Conservation (phyloP, 2,888 invertebrate species). For the Euplagia quadripunctaria region DNA sequence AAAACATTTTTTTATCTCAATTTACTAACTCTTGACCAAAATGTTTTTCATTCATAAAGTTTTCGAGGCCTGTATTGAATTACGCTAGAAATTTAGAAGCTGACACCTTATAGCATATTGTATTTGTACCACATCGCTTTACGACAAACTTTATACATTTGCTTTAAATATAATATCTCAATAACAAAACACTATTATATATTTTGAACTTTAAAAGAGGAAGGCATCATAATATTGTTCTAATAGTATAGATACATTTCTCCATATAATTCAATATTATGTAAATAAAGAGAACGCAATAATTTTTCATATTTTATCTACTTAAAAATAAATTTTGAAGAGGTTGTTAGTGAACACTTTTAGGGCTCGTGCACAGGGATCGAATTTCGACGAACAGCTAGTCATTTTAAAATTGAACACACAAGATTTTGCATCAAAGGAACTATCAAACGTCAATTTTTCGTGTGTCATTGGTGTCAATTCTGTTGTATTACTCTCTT, state of each 20-base stretch:
- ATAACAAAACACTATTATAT: conserved; percentile 57
- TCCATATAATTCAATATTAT: conserved; percentile 67
- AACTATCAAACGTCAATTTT: conserved; percentile 3
- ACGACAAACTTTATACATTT: conserved; percentile 66
- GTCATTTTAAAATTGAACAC: conserved; percentile 1
- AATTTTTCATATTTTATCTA: conserved; percentile 82
- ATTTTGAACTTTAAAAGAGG: conserved; percentile 43
- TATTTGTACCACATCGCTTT: conserved; percentile 74
- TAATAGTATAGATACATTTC: conserved; percentile 62
- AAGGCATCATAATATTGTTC: conserved; percentile 59
- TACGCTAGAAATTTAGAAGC: conserved; percentile 70
- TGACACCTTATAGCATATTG: conserved; percentile 61
- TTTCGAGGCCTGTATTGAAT: conserved; percentile 73
- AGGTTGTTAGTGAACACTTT: conserved; percentile 76
- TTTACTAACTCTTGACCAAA: conserved; percentile 73
- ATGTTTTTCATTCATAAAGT: conserved; percentile 70
- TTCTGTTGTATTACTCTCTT: no score
- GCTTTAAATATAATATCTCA: conserved; percentile 65
- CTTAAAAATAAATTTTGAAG: conserved; percentile 57
- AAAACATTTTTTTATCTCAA: conserved; percentile 60
- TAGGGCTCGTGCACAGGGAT: conserved; percentile 30
- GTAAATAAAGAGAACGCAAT: conserved; percentile 82
- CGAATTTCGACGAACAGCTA: conserved; percentile 10
- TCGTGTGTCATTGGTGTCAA: not conserved
- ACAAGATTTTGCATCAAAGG: conserved; percentile 1